phyloP scores from a whole-genome alignment of 2,888 invertebrate genomes.

The Cheiracanthium punctorium region DNA sequence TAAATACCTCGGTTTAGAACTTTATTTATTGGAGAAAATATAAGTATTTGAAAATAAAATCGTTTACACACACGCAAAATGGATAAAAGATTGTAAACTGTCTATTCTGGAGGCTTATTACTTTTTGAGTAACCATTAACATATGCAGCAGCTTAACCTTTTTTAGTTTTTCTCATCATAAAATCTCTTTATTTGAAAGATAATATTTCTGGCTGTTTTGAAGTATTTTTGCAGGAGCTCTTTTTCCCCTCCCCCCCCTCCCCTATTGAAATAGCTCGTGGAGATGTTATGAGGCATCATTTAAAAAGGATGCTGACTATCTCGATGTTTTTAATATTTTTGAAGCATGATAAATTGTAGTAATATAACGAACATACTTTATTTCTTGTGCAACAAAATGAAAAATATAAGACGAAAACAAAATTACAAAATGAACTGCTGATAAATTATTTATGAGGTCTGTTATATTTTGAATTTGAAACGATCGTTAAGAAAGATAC shows the following conservation, averaged over 20 bases:
- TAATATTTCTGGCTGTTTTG: background rate
- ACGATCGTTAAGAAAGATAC: no score
- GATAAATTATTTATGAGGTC: background rate
- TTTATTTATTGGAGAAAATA: background rate
- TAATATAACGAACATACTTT: background rate
- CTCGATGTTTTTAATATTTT: constrained; percentile 12
- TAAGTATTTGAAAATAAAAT: background rate
- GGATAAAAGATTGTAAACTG: constrained; percentile 6
- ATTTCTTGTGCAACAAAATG: background rate
- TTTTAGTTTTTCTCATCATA: constrained; percentile 1
- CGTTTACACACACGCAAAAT: background rate
- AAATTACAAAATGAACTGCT: background rate
- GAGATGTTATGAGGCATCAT: background rate
- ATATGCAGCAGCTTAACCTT: background rate
- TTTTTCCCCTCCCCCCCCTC: background rate
- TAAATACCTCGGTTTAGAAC: background rate
- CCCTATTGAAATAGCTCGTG: background rate
- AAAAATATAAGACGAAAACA: background rate
- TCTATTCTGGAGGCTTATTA: background rate
- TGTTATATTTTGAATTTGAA: no score
- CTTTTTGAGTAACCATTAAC: constrained; percentile 17
- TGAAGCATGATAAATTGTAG: background rate
- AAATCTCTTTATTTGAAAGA: constrained; percentile 4
- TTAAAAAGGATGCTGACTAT: background rate
- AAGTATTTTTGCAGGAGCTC: background rate